Percentiles rank a stretch among this genome's conserved stretches.
These are phyloP conservation scores for Pterocles orientalis DNA, from an alignment of 2,113 vertebrate genomes.

Conservation along the genomic window DNA sequence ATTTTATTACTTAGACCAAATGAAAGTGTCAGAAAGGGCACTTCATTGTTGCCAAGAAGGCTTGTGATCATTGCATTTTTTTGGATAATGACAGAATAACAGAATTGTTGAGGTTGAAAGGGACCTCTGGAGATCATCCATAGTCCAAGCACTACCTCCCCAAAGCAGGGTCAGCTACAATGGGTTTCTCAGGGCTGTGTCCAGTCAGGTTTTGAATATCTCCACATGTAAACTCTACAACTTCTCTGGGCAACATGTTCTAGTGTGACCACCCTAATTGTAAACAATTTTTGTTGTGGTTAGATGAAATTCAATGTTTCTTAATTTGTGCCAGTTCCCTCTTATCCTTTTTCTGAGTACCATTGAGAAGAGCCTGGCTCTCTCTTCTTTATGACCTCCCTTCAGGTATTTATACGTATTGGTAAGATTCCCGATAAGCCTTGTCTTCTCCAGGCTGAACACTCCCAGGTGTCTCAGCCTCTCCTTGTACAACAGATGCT, in stretches of 20 bases:
- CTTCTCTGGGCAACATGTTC: not conserved
- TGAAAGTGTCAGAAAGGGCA: not conserved
- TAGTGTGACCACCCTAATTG: not conserved
- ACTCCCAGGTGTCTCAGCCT: not conserved
- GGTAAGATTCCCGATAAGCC: not conserved
- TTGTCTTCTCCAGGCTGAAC: not conserved
- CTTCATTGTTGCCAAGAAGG: not conserved
- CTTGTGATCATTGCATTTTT: not conserved
- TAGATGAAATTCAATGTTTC: not conserved
- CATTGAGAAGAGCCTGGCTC: not conserved
- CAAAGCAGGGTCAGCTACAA: not conserved
- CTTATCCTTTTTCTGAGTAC: not conserved
- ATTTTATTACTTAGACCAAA: constrained; percentile 17
- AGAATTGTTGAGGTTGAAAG: not conserved
- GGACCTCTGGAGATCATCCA: not conserved
- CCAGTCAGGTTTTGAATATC: not conserved
- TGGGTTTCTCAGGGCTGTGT: accelerated
- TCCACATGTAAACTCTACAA: not conserved
- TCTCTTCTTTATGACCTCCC: not conserved
- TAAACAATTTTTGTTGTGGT: not conserved
- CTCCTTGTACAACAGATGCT: not conserved
- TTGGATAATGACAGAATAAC: not conserved
- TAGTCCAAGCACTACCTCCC: not conserved
- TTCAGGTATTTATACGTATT: not conserved
- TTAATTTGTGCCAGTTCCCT: not conserved